A percentile compares a stretch with the other conserved stretches of the same genome.
phyloP scores from a whole-genome alignment of 2,113 vertebrate genomes.

The Sylvilagus bachmani region DNA sequence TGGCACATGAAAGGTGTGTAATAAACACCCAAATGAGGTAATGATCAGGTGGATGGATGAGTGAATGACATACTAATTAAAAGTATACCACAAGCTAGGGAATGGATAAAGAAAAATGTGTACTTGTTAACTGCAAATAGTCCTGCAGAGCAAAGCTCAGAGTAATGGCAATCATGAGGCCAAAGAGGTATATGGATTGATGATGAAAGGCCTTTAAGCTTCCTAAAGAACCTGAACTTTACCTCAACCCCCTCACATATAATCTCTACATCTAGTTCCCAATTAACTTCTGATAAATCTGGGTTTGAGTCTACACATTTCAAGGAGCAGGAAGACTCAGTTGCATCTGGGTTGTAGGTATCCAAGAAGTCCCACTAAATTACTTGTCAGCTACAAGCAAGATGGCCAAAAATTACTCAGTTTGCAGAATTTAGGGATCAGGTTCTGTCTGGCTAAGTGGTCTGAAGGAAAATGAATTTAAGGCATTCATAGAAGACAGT shows the following conservation, averaged over 20 bases:
- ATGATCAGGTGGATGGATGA: neutral
- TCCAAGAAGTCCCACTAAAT: slow-evolving; percentile 13
- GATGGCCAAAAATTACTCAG: slow-evolving; percentile 1
- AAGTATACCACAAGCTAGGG: slow-evolving; percentile 13
- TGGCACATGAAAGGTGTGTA: slow-evolving; percentile 13
- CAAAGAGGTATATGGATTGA: neutral
- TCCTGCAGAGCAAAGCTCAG: slow-evolving; percentile 19
- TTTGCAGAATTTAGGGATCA: slow-evolving; percentile 8
- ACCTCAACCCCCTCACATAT: neutral
- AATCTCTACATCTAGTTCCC: neutral
- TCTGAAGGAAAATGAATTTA: neutral
- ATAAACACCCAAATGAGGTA: slow-evolving; percentile 45
- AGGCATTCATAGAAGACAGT: neutral
- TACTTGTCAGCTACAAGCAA: neutral
- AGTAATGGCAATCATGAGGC: neutral
- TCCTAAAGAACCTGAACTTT: slow-evolving; percentile 14
- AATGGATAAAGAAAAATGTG: neutral
- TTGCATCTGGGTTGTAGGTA: neutral
- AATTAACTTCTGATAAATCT: slow-evolving; percentile 17
- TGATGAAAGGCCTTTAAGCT: neutral
- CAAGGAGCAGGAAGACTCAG: slow-evolving; percentile 12
- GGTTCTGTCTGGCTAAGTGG: neutral
- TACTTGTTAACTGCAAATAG: neutral
- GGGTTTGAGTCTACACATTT: slow-evolving; percentile 32
- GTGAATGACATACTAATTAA: slow-evolving; percentile 21